These are phyloP conservation scores for Hippocampus guttulatus DNA, from an alignment of 2,113 vertebrate genomes.

Conservation along the genomic window DNA sequence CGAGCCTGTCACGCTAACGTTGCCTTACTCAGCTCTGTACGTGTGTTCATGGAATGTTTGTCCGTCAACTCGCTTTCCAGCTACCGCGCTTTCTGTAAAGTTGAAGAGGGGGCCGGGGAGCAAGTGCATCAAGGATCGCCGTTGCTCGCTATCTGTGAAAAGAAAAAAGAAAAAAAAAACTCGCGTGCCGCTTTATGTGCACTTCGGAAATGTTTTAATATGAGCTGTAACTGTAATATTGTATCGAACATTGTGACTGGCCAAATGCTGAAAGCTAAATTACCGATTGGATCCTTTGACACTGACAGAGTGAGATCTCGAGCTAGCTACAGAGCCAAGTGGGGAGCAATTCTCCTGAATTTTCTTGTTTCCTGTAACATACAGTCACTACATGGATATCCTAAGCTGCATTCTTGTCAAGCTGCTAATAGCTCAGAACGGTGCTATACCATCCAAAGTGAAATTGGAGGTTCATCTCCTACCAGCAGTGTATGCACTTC, in stretches of 20 bases:
- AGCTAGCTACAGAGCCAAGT: slow-evolving; percentile 74
- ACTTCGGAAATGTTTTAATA: slow-evolving; percentile 68
- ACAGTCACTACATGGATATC: slow-evolving; percentile 69
- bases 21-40: slow-evolving; percentile 77
- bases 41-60: slow-evolving; percentile 65
- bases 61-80: slow-evolving; percentile 70
- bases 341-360: slow-evolving; percentile 61
- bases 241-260: slow-evolving; percentile 64
- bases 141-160: slow-evolving; percentile 73
- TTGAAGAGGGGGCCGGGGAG: background rate
- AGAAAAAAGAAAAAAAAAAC: slow-evolving; percentile 29
- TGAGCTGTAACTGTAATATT: slow-evolving; percentile 41
- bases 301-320: slow-evolving; percentile 68
- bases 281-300: slow-evolving; percentile 66
- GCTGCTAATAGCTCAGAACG: slow-evolving; percentile 72
- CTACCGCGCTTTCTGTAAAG: slow-evolving; percentile 61
- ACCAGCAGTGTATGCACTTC: slow-evolving; percentile 77
- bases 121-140: slow-evolving; percentile 69
- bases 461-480: slow-evolving; percentile 73
- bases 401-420: slow-evolving; percentile 72
- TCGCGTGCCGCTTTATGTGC: slow-evolving; percentile 72
- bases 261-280: slow-evolving; percentile 58
- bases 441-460: slow-evolving; percentile 75
- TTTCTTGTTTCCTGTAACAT: slow-evolving; percentile 64
- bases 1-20: slow-evolving; percentile 73